Conservation (phyloP, 53 echinoderm and acorn worm genomes). For the Apostichopus leukothele region DNA sequence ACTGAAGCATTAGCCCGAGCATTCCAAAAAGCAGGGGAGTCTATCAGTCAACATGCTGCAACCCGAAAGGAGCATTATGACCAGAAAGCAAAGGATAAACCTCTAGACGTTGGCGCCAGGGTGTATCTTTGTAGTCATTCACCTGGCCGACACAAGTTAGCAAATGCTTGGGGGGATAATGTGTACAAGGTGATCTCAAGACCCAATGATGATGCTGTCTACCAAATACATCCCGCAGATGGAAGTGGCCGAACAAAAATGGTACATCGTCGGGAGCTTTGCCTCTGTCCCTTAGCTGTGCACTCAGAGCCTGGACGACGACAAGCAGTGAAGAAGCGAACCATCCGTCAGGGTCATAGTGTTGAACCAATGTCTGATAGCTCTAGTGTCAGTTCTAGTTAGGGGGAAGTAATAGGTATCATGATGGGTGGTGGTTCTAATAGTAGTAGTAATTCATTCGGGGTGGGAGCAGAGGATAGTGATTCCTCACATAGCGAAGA, state of each 20-base stretch:
- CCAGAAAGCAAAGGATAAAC: slow-evolving; percentile 26
- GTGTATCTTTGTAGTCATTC: slow-evolving; percentile 34
- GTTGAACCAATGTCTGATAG: no score
- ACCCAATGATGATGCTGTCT: slow-evolving; percentile 23
- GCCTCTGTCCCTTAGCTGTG: neutral
- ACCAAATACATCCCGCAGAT: slow-evolving; percentile 4
- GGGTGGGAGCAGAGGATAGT: no score
- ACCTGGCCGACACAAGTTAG: slow-evolving; percentile 44
- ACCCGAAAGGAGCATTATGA: slow-evolving; percentile 19
- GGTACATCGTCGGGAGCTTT: slow-evolving; percentile 14
- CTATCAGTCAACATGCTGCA: neutral
- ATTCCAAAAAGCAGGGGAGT: slow-evolving; percentile 49
- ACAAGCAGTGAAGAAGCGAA: no score
- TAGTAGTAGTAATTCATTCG: no score
- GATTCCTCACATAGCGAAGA: no score
- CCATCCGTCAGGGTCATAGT: no score
- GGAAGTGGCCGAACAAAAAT: neutral
- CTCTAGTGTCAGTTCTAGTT: no score
- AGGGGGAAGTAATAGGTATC: no score
- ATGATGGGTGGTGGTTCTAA: no score
- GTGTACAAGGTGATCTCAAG: slow-evolving; percentile 26
- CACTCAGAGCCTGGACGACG: no score
- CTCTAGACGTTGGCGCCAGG: neutral
- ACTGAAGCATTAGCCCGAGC: neutral
- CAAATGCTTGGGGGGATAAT: slow-evolving; percentile 23